Base-by-base conservation (phyloP, 2,888 invertebrate species). In the Troides oblongomaculatus region DNA sequence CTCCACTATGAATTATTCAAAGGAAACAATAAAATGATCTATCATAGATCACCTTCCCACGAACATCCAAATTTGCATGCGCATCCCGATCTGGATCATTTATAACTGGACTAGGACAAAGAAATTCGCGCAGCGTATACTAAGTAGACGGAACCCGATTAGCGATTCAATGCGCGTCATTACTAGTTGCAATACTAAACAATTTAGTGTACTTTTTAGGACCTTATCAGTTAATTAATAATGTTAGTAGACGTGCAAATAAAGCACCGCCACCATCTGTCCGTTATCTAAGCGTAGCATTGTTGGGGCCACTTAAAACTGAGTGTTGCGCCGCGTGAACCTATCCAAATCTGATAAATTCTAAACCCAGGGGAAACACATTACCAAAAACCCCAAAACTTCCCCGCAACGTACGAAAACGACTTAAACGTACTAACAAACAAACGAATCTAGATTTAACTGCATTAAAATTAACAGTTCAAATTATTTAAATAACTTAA, bases 101-200 rank as follows among this genome's bases (percentile, higher is more conserved):
- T 84, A 79, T 84, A 80, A 80, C 78, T 65, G 66, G 69, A 66
- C 66, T 62, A 66, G 79, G 61, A 30, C 30, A 30, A 84, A 77
- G 79, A 75, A 78, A 79, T 81, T 82, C 83, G 83, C 84, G 79
- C 79, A 78, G 79, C 81, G 84, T 85, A 82, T 86, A 87, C 82
- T 78, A 86, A 90, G 83, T 87, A 90, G 89, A 88, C 89, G 89
- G 89, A 90, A 89, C 89, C 84, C 85, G 91, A 87, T 92, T 90
- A 90, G 75, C 77, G 75, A 92, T 92, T 92, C 91, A 77, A 67
- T 72, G 77, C 76, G 75, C 78, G 76, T 79, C 77, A 76, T 77
- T 77, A 76, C 71, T 70, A 30, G 3, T 4, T 30, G 5, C 30
- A 30, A 1, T 39, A 39, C 8, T 39, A 39, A 39, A 39, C 7